Evolutionary conservation across 2,113 vertebrate genomes (phyloP), one percentile per base, ranked within the genome.

Genomic region (Porphyrio hochstetteri): DNA sequence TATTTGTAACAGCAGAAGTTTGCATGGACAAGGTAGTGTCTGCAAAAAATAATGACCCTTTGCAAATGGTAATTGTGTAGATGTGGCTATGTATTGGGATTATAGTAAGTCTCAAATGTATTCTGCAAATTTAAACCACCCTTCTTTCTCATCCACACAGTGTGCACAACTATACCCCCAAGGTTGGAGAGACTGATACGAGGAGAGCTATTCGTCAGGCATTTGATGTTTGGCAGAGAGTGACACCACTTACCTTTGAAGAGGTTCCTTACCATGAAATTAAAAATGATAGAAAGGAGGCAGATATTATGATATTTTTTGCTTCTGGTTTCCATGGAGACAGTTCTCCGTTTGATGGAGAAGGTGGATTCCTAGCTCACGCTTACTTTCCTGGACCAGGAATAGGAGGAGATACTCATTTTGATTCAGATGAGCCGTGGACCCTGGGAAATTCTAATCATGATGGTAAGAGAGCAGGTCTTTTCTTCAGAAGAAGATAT

Each of bases 241-340:
- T 99, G 95, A 99, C 99, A 5, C 99, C 99, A 2, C 98, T 99
- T 86, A 99, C 98, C 92, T 99, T 99, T 97, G 99, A 99, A 98
- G 99, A 99, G 96, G 98, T 99, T 71, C 99, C 99, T 33, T 99
- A 99, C 96, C 98, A 99, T 27, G 99, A 99, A 97, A 98, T 99
- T 94, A 99, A 99, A 98, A 99, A 98, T 72, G 98, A 99, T 96
- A 98, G 99, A 36, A 99, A 99, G 97, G 99, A 99, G 92, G 99
- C 99, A 6, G 99, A 99, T 98, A 99, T 99, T 97, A 99, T 99
- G 99, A 99, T 99, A 96, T 99, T 99, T 98, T 99, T 99, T 94
- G 99, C 99, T 95, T 99, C 99, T 63, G 99, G 99, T 96, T 99
- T 99, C 98, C 99, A 99, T 74, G 99, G 99, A 7, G 99, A 99